Conservation (phyloP, 1,140 invertebrate species). For the Ceratosolen fusciceps region DNA sequence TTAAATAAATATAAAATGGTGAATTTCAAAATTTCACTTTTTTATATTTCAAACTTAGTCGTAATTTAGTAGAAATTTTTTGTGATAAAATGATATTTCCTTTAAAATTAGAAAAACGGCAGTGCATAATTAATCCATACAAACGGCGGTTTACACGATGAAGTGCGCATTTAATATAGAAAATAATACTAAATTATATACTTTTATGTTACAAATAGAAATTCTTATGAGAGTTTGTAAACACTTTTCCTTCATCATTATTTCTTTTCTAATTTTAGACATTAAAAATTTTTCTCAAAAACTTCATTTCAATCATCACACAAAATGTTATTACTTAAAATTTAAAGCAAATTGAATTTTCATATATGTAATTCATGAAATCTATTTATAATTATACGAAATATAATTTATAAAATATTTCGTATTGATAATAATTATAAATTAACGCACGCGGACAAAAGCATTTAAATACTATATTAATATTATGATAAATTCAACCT, state of each 20-base stretch:
- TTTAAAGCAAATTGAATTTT: too few relatives aligned
- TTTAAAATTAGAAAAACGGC: constrained; percentile 10
- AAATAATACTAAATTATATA: constrained; percentile 16
- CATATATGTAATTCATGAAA: too few relatives aligned
- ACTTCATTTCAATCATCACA: too few relatives aligned
- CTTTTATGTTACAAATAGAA: constrained; percentile 8
- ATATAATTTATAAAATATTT: too few relatives aligned
- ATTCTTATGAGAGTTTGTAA: constrained; percentile 5
- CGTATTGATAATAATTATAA: too few relatives aligned
- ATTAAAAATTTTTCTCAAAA: too few relatives aligned
- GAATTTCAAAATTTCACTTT: not conserved
- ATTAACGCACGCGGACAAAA: too few relatives aligned
- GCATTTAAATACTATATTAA: too few relatives aligned
- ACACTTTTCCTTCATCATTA: constrained; percentile 20
- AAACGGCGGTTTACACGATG: constrained; percentile 25
- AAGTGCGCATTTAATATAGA: constrained; percentile 21
- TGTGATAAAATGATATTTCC: not conserved
- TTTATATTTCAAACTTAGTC: not conserved
- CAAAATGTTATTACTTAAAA: too few relatives aligned
- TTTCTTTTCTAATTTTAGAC: constrained; percentile 1
- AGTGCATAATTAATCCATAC: constrained; percentile 16
- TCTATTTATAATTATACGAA: too few relatives aligned
- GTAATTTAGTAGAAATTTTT: constrained; percentile 37
- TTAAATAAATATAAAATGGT: not conserved
- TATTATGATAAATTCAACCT: too few relatives aligned